phyloP scores from a whole-genome alignment of 2,113 vertebrate species.

The Chloebia gouldiae region DNA sequence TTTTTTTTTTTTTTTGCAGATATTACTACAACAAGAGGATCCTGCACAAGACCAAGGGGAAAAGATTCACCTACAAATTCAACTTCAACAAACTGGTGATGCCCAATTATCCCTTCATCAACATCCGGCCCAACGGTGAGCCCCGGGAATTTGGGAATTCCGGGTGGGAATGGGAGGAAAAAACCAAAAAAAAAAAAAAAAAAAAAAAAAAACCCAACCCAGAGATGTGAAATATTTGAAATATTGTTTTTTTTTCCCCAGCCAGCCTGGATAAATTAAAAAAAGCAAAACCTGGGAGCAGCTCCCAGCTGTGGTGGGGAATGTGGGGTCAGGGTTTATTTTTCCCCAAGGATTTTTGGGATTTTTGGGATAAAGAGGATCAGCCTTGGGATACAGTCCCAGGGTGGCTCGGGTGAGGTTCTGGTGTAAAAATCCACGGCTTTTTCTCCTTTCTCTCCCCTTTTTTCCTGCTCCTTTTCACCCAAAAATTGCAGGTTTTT shows the following conservation, averaged over 20 bases:
- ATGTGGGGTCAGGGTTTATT: neutral
- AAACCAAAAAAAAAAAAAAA: accelerated
- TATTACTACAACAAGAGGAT: too few species aligned
- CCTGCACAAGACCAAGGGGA: too few species aligned
- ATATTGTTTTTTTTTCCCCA: neutral
- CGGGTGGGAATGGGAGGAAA: accelerated
- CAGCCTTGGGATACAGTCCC: neutral
- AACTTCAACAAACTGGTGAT: too few species aligned
- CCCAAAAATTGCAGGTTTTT: neutral
- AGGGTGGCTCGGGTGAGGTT: neutral
- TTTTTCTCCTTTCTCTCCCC: neutral
- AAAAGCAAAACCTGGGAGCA: neutral
- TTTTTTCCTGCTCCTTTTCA: neutral
- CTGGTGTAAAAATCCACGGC: neutral
- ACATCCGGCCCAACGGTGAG: too few species aligned
- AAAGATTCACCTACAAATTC: too few species aligned
- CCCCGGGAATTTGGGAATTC: neutral
- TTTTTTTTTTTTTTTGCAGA: too few species aligned
- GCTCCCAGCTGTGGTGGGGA: neutral
- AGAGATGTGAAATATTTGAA: neutral
- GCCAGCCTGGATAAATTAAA: neutral
- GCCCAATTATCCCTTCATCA: too few species aligned
- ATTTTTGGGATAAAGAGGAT: neutral
- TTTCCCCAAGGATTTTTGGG: neutral
- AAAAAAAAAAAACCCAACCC: neutral